Conservation (phyloP, 2,888 invertebrate species). For the Camponotus fellah region DNA sequence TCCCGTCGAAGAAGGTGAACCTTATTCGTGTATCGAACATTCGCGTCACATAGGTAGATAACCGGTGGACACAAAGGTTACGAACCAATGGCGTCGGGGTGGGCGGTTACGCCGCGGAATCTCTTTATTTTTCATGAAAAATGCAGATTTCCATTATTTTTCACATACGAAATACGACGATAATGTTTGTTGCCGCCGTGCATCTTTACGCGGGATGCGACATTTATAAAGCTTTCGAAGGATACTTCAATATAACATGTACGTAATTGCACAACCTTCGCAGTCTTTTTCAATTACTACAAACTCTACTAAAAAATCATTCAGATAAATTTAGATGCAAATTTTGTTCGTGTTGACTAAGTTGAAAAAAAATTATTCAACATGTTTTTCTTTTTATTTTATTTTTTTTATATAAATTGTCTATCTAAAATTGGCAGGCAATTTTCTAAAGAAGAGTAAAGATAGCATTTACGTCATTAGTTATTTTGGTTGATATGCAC, state of each 20-base stretch:
- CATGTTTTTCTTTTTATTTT: neutral
- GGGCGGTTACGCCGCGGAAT: slow-evolving; percentile 69
- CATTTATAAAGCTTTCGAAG: neutral
- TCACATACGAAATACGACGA: slow-evolving; percentile 15
- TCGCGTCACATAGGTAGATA: slow-evolving; percentile 71
- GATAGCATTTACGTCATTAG: neutral
- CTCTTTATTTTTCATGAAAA: slow-evolving; percentile 37
- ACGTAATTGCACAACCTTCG: neutral
- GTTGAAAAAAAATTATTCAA: neutral
- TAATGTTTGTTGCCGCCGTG: neutral
- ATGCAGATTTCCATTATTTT: slow-evolving; percentile 32
- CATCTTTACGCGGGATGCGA: neutral
- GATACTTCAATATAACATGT: neutral
- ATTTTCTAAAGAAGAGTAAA: neutral
- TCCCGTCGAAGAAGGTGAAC: slow-evolving; percentile 74
- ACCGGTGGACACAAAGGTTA: slow-evolving; percentile 72
- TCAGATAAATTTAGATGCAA: neutral
- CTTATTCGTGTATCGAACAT: slow-evolving; percentile 78
- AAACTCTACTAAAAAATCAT: neutral
- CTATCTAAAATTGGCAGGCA: neutral
- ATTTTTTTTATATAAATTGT: neutral
- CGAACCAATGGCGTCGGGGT: slow-evolving; percentile 75
- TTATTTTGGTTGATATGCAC: neutral
- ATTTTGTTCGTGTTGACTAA: too few species aligned
- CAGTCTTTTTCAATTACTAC: neutral